phyloP scores from a whole-genome alignment of 2,888 invertebrate species.

The Acanthosepion esculentum region DNA sequence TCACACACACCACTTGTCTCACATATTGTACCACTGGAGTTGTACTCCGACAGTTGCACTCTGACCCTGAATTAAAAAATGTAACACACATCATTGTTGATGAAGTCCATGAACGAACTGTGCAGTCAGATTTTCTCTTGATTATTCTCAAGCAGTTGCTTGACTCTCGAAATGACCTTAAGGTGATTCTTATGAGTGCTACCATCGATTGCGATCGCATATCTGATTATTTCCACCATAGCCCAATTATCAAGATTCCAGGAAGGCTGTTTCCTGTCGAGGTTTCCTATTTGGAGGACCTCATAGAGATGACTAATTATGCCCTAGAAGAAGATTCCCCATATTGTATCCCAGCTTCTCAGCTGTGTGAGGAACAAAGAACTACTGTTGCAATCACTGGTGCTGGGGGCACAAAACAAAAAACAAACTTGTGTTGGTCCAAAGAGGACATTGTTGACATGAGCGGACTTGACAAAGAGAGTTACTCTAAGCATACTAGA shows the following conservation, averaged over 20 bases:
- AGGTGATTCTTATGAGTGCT: constrained; percentile 74
- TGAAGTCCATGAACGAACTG: constrained; percentile 73
- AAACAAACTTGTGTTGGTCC: constrained; percentile 66
- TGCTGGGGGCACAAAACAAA: constrained; percentile 64
- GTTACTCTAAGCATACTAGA: constrained; percentile 67
- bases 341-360: constrained; percentile 58
- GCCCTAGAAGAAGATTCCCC: constrained; percentile 71
- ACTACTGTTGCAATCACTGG: constrained; percentile 65
- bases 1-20: constrained; percentile 64
- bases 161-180: constrained; percentile 61
- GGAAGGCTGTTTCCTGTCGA: constrained; percentile 70
- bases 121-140: constrained; percentile 73
- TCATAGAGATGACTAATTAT: constrained; percentile 66
- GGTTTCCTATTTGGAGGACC: constrained; percentile 69
- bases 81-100: constrained; percentile 72
- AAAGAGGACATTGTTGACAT: constrained; percentile 66
- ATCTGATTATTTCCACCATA: constrained; percentile 70
- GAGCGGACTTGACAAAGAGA: constrained; percentile 65
- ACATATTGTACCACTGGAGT: constrained; percentile 92
- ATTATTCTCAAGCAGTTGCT: constrained; percentile 67
- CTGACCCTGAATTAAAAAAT: constrained; percentile 76
- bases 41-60: constrained; percentile 85
- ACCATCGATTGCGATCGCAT: constrained; percentile 72
- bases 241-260: constrained; percentile 71
- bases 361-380: constrained; percentile 53